Conservation (phyloP, 2,113 vertebrate genomes). For the Hylia prasina region DNA sequence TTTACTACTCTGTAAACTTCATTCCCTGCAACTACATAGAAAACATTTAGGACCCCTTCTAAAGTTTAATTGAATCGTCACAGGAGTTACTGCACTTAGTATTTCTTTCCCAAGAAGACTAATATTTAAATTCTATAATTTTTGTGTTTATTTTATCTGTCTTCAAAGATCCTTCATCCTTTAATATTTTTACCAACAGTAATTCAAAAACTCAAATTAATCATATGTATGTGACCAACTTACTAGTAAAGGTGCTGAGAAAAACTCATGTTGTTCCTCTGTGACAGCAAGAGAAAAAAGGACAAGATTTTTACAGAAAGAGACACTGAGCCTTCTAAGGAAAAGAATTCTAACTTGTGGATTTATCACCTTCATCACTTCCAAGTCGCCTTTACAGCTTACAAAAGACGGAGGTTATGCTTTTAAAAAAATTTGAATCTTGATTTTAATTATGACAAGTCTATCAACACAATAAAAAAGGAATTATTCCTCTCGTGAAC, state of each 20-base stretch:
- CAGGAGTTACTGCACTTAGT: neutral
- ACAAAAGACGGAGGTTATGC: neutral
- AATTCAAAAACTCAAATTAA: neutral
- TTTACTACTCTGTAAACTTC: neutral
- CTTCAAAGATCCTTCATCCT: neutral
- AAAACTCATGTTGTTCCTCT: neutral
- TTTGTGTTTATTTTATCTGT: neutral
- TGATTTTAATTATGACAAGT: neutral
- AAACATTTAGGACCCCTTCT: neutral
- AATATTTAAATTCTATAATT: neutral
- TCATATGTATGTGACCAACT: neutral
- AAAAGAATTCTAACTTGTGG: neutral
- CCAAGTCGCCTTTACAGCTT: neutral
- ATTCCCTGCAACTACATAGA: neutral
- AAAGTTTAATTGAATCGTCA: neutral
- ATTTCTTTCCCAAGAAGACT: neutral
- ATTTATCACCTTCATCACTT: neutral
- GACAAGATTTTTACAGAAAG: neutral
- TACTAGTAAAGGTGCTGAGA: neutral
- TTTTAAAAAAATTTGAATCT: neutral
- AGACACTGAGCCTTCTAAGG: neutral
- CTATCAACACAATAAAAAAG: neutral
- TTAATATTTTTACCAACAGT: neutral
- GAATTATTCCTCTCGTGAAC: neutral
- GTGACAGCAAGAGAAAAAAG: neutral